Evolutionary conservation across 2,113 vertebrate genomes (phyloP).

Genomic region (Eolophus roseicapilla): DNA sequence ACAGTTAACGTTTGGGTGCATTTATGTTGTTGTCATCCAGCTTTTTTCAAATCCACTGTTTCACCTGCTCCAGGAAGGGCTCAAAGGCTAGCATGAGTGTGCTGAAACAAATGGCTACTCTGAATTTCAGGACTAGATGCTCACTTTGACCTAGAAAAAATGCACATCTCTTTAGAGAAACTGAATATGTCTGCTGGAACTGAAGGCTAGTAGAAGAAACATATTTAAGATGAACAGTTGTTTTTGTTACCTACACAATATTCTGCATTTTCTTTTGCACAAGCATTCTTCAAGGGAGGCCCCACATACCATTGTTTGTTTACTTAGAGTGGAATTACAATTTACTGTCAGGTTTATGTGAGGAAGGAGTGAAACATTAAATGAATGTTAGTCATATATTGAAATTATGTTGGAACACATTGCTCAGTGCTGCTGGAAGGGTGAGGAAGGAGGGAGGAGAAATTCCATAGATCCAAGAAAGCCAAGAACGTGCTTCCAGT

Average conservation of each 20-base stretch:
- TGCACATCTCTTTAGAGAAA: background rate
- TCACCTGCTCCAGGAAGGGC: background rate
- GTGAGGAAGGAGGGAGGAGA: background rate
- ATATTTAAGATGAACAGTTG: background rate
- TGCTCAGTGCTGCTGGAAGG: background rate
- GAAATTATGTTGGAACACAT: constrained; percentile 3
- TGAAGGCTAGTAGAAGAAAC: background rate
- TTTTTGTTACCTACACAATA: background rate
- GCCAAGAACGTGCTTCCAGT: background rate
- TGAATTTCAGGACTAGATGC: background rate
- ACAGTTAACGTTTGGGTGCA: background rate
- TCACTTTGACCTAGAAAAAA: background rate
- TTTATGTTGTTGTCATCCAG: background rate
- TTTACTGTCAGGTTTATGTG: background rate
- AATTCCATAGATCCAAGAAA: background rate
- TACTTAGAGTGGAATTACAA: background rate
- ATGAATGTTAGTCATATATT: background rate
- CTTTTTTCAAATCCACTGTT: background rate
- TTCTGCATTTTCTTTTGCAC: background rate
- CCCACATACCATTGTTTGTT: background rate
- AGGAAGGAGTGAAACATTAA: constrained; percentile 21
- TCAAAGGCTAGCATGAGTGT: background rate
- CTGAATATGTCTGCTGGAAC: background rate
- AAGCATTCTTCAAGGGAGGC: background rate
- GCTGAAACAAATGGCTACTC: background rate